Conservation (phyloP, 1,140 invertebrate genomes). For the Atta texana region DNA sequence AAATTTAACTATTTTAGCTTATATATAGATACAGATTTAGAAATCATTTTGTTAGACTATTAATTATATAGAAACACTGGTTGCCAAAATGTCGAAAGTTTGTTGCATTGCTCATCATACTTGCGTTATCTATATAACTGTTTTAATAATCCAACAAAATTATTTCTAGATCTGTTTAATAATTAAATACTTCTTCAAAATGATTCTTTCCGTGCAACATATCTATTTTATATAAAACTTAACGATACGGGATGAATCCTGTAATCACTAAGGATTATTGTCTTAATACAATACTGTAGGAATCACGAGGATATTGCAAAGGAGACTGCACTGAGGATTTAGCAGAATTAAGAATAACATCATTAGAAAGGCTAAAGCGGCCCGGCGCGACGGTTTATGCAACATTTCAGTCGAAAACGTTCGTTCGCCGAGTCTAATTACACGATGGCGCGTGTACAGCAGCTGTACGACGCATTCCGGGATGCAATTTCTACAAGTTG, state of each 20-base stretch:
- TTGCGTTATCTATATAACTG: too few relatives aligned
- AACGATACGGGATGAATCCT: neutral
- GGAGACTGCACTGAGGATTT: slow-evolving; percentile 34
- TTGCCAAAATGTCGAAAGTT: too few relatives aligned
- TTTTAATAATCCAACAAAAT: too few relatives aligned
- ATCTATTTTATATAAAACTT: neutral
- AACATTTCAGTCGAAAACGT: slow-evolving; percentile 58
- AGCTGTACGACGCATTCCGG: slow-evolving; percentile 49
- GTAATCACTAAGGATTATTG: slow-evolving; percentile 32
- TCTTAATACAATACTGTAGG: neutral
- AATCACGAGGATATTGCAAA: slow-evolving; percentile 13
- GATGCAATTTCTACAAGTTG: slow-evolving; percentile 62
- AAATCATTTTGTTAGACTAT: too few relatives aligned
- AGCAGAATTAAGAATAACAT: slow-evolving; percentile 59
- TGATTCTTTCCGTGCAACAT: too few relatives aligned
- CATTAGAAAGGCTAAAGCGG: slow-evolving; percentile 46
- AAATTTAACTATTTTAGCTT: too few relatives aligned
- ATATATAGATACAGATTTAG: too few relatives aligned
- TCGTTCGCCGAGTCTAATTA: slow-evolving; percentile 60
- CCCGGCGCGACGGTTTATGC: slow-evolving; percentile 57
- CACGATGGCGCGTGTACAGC: slow-evolving; percentile 35
- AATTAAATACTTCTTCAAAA: too few relatives aligned
- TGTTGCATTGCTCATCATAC: too few relatives aligned
- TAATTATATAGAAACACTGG: too few relatives aligned
- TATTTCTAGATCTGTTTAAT: too few relatives aligned